Percentiles rank a stretch among this genome's conserved stretches.
Evolutionary conservation across 2,113 vertebrate genomes (phyloP).

Genomic region (Silurus meridionalis): DNA sequence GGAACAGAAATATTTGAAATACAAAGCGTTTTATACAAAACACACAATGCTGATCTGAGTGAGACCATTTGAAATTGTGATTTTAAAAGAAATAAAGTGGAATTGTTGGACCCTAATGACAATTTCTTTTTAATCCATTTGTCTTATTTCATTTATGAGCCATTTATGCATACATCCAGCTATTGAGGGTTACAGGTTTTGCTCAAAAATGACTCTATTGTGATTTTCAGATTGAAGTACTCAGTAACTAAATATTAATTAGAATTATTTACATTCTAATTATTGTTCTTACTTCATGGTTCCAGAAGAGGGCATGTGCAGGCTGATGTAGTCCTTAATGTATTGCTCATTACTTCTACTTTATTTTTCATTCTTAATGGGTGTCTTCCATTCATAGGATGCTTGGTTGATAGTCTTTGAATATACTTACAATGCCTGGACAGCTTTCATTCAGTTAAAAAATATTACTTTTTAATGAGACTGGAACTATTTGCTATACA

Average conservation of each 20-base stretch:
- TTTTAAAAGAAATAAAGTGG: not conserved
- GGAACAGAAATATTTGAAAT: not conserved
- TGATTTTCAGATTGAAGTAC: not conserved
- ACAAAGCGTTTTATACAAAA: not conserved
- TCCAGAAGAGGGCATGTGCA: constrained; percentile 33
- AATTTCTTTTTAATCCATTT: not conserved
- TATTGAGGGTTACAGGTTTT: not conserved
- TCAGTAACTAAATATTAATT: not conserved
- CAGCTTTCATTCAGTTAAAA: not conserved
- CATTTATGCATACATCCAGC: not conserved
- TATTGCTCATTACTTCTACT: not conserved
- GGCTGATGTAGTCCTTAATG: not conserved
- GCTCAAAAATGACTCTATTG: not conserved
- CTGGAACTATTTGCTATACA: not conserved
- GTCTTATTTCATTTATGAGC: too few species aligned
- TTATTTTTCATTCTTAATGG: not conserved
- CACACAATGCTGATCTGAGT: not conserved
- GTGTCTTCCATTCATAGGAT: not conserved
- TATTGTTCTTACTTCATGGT: not conserved
- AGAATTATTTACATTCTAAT: not conserved
- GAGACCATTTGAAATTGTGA: not conserved
- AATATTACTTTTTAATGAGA: not conserved
- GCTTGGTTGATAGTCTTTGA: not conserved
- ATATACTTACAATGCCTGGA: not conserved
- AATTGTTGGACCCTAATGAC: not conserved